Evolutionary conservation across 2,113 vertebrate genomes (phyloP).

Genomic region (Oncorhynchus kisutch): DNA sequence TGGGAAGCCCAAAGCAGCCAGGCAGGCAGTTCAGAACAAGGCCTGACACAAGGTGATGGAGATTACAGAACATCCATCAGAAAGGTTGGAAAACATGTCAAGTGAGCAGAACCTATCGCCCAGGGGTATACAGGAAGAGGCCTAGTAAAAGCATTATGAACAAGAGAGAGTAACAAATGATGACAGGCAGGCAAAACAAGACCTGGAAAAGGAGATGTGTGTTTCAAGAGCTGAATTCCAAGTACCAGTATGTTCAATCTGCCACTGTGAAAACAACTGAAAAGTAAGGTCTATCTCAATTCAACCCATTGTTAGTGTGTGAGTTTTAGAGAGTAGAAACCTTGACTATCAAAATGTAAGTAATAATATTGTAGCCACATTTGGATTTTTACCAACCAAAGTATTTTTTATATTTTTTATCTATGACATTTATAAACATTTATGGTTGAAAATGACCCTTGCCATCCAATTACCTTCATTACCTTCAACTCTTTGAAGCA

Average conservation of each 20-base stretch:
- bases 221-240: neutral
- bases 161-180: conserved; percentile 59
- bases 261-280: neutral
- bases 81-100: conserved; percentile 50
- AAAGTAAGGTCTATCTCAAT: no score
- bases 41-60: conserved; percentile 59
- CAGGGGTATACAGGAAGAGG: conserved; percentile 17
- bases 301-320: no score
- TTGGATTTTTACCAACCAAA: neutral
- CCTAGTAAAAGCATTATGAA: conserved; percentile 56
- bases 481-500: conserved; percentile 21
- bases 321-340: neutral
- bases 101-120: conserved; percentile 59
- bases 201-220: conserved; percentile 13
- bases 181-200: conserved; percentile 38
- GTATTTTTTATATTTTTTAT: neutral
- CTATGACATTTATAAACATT: neutral
- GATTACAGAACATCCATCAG: conserved; percentile 66
- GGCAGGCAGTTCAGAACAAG: conserved; percentile 51
- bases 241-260: conserved; percentile 10
- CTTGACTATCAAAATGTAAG: neutral
- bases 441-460: neutral
- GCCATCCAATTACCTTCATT: neutral
- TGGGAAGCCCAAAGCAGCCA: conserved; percentile 60
- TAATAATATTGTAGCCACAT: neutral